Evolutionary conservation across 2,888 invertebrate genomes (phyloP).

Genomic region (Dynastes grantii): DNA sequence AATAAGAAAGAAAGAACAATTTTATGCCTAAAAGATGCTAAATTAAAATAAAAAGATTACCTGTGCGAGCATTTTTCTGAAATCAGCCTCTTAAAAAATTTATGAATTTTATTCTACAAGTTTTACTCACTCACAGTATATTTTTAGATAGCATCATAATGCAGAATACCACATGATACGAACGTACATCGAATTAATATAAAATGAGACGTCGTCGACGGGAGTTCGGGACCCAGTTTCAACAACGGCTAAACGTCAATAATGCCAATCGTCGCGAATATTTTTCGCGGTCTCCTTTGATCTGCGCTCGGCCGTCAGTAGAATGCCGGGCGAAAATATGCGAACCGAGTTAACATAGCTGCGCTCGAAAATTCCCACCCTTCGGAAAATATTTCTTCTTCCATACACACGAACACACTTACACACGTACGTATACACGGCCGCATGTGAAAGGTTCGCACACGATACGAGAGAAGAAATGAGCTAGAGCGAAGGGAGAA

Average conservation of each 20-base stretch:
- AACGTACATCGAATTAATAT: background rate
- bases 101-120: too few relatives aligned
- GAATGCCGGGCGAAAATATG: conserved; percentile 45
- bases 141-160: too few relatives aligned
- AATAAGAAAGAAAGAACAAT: too few relatives aligned
- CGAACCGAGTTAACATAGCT: conserved; percentile 44
- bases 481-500: background rate
- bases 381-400: conserved; percentile 43
- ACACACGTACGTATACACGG: background rate
- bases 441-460: background rate
- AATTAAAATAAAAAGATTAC: too few relatives aligned
- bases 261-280: conserved; percentile 62
- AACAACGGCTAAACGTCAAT: conserved; percentile 57
- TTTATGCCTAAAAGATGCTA: too few relatives aligned
- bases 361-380: conserved; percentile 44
- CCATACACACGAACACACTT: conserved; percentile 4
- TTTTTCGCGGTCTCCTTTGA: conserved; percentile 49
- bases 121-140: too few relatives aligned
- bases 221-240: conserved; percentile 16
- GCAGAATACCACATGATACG: background rate
- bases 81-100: too few relatives aligned
- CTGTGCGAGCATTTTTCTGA: too few relatives aligned
- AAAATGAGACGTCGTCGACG: conserved; percentile 2
- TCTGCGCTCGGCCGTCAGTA: conserved; percentile 31
- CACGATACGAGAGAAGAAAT: background rate